Percentiles rank a stretch among this genome's conserved stretches.
These are phyloP conservation scores for Nettapus auritus DNA, from an alignment of 2,113 vertebrate genomes.

Conservation along the genomic window DNA sequence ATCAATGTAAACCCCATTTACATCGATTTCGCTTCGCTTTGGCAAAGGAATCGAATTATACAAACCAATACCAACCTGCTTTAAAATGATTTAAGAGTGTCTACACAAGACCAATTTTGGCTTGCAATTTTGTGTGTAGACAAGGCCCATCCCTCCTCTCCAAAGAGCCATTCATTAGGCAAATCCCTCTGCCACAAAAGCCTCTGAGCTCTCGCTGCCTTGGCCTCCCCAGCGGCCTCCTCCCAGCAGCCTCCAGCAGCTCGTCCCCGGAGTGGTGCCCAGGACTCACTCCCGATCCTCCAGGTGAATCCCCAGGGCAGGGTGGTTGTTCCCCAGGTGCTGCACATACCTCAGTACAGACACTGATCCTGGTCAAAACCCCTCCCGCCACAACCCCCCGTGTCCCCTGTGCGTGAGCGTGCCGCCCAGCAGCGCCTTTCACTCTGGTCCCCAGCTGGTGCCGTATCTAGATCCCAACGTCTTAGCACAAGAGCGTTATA, in stretches of 20 bases:
- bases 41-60: conserved; percentile 70
- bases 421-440: background rate
- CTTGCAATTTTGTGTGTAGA: conserved; percentile 53
- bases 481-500: background rate
- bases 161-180: background rate
- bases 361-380: background rate
- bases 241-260: background rate
- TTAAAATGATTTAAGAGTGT: conserved; percentile 70
- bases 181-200: background rate
- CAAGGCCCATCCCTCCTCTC: conserved; percentile 46
- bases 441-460: fast-evolving
- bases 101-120: conserved; percentile 67
- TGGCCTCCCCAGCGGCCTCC: fast-evolving
- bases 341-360: background rate
- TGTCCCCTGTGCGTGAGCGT: fast-evolving
- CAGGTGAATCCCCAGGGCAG: background rate
- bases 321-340: background rate
- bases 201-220: fast-evolving
- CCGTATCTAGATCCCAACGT: fast-evolving
- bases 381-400: background rate
- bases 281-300: background rate
- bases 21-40: conserved; percentile 69
- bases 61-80: conserved; percentile 71
- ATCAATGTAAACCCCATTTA: conserved; percentile 68
- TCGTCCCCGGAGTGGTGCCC: fast-evolving